Evolutionary conservation across 1,140 invertebrate genomes (phyloP).

Genomic region (Charaxes varanes): DNA sequence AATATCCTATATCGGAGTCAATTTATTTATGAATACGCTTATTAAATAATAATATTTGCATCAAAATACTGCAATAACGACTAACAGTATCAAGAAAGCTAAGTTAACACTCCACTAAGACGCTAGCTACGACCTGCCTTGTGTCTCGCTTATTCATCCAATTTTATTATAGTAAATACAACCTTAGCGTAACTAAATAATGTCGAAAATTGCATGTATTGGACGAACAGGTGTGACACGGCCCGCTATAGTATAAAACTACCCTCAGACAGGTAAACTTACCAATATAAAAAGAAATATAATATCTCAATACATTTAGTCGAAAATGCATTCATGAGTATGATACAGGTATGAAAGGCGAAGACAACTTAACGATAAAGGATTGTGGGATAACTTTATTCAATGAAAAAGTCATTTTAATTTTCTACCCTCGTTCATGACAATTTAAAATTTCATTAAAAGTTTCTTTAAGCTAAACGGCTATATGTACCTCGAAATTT

Average conservation of each 20-base stretch:
- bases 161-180: slow-evolving; percentile 5
- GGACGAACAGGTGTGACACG: slow-evolving; percentile 1
- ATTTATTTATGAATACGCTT: slow-evolving; percentile 72
- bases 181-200: slow-evolving; percentile 9
- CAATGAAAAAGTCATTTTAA: too few species aligned
- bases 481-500: too few species aligned
- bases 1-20: slow-evolving; percentile 60
- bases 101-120: slow-evolving; percentile 34
- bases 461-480: too few species aligned
- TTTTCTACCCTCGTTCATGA: too few species aligned
- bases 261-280: slow-evolving; percentile 14
- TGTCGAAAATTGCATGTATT: slow-evolving; percentile 5
- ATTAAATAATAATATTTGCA: slow-evolving; percentile 71
- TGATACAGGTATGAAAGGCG: slow-evolving; percentile 48
- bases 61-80: slow-evolving; percentile 70
- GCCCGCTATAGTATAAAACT: background rate
- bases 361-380: slow-evolving; percentile 2
- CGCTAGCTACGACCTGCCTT: slow-evolving; percentile 22
- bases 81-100: slow-evolving; percentile 65
- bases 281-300: slow-evolving; percentile 29
- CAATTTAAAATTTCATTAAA: too few species aligned
- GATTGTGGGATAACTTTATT: too few species aligned
- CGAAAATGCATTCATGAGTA: slow-evolving; percentile 64
- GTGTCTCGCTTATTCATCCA: slow-evolving; percentile 9
- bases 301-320: slow-evolving; percentile 48